These are phyloP conservation scores for Agrotis segetum DNA, from an alignment of 2,888 invertebrate genomes.

Conservation along the genomic window DNA sequence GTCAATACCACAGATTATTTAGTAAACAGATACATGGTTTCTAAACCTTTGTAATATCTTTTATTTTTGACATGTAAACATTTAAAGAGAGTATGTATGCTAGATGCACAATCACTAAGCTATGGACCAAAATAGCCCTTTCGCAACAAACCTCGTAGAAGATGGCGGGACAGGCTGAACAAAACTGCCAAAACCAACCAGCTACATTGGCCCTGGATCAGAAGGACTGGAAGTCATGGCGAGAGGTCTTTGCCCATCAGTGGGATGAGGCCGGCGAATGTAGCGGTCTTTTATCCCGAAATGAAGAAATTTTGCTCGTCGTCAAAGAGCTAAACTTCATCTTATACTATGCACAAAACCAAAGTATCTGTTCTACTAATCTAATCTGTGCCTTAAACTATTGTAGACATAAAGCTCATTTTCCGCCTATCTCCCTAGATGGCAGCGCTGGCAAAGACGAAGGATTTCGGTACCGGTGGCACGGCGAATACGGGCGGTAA, in stretches of 20 bases:
- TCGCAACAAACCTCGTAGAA: no score
- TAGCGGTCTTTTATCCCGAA: background rate
- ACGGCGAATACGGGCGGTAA: slow-evolving; percentile 94
- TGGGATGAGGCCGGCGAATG: no score
- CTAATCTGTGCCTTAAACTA: slow-evolving; percentile 2
- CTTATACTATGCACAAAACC: background rate
- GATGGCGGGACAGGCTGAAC: no score
- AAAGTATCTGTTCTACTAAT: slow-evolving; percentile 12
- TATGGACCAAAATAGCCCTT: no score
- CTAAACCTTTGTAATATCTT: background rate
- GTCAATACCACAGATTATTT: background rate
- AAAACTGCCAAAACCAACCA: no score
- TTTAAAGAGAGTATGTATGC: no score
- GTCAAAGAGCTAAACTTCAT: background rate
- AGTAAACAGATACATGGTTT: slow-evolving; percentile 11
- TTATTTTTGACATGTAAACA: background rate
- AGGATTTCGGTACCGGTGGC: slow-evolving; percentile 87
- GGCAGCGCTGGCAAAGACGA: slow-evolving; percentile 76
- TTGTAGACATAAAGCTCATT: slow-evolving; percentile 13
- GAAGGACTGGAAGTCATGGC: no score
- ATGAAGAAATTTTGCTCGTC: background rate
- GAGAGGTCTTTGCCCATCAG: no score
- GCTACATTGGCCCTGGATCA: no score
- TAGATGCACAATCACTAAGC: no score
- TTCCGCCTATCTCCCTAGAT: slow-evolving; percentile 67